Percentiles rank a stretch among this genome's conserved stretches.
Conservation (phyloP, 1,140 invertebrate species). For the Cardiocondyla obscurior region DNA sequence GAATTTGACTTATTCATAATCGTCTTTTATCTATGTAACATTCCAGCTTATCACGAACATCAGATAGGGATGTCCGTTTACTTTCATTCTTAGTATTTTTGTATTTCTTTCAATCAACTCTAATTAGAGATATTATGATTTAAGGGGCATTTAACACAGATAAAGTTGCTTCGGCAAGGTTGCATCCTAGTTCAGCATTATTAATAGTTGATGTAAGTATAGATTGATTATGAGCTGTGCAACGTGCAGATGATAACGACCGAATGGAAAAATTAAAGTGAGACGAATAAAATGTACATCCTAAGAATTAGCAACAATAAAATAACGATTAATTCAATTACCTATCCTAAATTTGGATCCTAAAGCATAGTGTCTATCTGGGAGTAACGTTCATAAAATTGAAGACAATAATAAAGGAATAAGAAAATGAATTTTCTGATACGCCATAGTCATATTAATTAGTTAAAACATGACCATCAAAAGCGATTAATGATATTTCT, state of each 20-base stretch:
- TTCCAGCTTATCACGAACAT: slow-evolving; percentile 26
- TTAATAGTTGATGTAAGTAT: slow-evolving; percentile 38
- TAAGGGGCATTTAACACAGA: slow-evolving; percentile 48
- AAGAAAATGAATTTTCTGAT: background rate
- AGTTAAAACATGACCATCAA: background rate
- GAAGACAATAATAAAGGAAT: background rate
- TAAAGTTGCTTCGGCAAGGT: slow-evolving; percentile 44
- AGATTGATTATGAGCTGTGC: slow-evolving; percentile 37
- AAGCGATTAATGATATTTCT: background rate
- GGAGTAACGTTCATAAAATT: background rate
- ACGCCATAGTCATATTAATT: background rate
- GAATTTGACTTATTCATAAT: slow-evolving; percentile 46
- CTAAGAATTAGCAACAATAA: slow-evolving; percentile 12
- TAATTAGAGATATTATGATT: background rate
- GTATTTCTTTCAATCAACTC: background rate
- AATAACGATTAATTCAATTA: slow-evolving; percentile 42
- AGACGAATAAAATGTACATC: slow-evolving; percentile 46
- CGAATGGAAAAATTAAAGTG: slow-evolving; percentile 30
- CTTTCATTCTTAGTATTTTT: slow-evolving; percentile 2
- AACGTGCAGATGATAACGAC: slow-evolving; percentile 26
- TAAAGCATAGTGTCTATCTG: slow-evolving; percentile 39
- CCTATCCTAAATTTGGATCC: slow-evolving; percentile 27
- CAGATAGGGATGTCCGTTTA: slow-evolving; percentile 31
- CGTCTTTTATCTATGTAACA: slow-evolving; percentile 35
- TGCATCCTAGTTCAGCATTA: slow-evolving; percentile 29